Percentiles rank a stretch among this genome's conserved stretches.
These are phyloP conservation scores for Micropoecilia bifurca DNA, from an alignment of 2,797 vertebrate genomes.

Conservation along the genomic window DNA sequence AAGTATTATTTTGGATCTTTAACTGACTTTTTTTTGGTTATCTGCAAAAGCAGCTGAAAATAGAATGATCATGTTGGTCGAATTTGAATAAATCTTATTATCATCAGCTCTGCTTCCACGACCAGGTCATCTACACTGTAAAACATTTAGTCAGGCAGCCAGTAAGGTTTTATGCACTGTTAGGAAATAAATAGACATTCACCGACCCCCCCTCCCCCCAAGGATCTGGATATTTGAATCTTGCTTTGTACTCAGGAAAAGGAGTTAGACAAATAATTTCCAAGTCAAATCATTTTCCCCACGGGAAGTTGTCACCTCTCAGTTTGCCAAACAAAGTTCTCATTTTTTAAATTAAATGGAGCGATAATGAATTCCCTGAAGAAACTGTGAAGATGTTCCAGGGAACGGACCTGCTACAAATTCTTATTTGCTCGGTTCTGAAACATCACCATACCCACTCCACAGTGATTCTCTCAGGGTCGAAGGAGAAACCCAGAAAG, in stretches of 20 bases:
- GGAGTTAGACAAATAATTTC: not conserved
- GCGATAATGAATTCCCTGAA: not conserved
- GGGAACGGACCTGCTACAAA: not conserved
- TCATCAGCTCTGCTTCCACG: not conserved
- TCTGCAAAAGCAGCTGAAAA: too few relatives aligned
- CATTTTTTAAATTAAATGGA: not conserved
- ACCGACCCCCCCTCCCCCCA: not conserved
- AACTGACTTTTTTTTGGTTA: too few relatives aligned
- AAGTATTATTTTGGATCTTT: not conserved
- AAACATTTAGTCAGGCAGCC: not conserved
- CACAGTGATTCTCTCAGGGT: not conserved
- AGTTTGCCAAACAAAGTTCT: not conserved
- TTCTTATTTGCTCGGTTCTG: not conserved
- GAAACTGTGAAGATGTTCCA: not conserved
- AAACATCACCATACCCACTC: not conserved
- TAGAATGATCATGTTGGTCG: too few relatives aligned
- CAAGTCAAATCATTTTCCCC: not conserved
- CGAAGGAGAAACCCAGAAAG: not conserved
- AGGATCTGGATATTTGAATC: not conserved
- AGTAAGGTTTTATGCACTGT: not conserved
- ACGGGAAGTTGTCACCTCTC: not conserved
- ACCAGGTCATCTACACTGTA: not conserved
- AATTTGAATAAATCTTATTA: not conserved
- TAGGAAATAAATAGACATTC: not conserved
- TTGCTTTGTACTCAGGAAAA: not conserved